Evolutionary conservation across 2,888 invertebrate genomes (phyloP).

Genomic region (Tipula helvola): DNA sequence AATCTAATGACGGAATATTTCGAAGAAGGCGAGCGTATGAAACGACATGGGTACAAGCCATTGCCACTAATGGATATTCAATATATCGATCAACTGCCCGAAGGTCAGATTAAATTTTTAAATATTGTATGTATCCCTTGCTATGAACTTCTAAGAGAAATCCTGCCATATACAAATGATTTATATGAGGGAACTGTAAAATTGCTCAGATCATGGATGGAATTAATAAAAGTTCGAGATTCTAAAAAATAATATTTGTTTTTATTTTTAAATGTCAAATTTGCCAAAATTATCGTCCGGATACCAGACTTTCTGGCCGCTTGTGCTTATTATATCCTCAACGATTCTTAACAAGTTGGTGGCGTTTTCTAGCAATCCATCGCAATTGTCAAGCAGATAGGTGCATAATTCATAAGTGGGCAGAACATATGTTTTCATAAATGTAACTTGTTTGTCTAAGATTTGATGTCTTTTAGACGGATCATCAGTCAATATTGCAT

Average conservation of each 20-base stretch:
- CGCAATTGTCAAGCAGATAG: neutral
- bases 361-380: neutral
- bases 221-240: neutral
- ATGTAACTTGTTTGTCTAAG: neutral
- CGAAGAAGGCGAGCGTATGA: conserved; percentile 45
- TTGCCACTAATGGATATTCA: conserved; percentile 51
- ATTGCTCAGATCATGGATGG: neutral
- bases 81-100: conserved; percentile 43
- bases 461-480: neutral
- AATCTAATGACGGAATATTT: conserved; percentile 28
- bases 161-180: conserved; percentile 32
- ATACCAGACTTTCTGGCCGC: neutral
- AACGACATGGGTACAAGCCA: conserved; percentile 43
- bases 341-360: neutral
- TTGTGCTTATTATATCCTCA: neutral
- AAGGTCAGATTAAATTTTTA: conserved; percentile 50
- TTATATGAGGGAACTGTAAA: neutral
- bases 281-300: neutral
- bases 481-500: neutral
- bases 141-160: conserved; percentile 38
- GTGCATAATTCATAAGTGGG: neutral
- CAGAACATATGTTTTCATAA: neutral
- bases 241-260: neutral
- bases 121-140: conserved; percentile 47
- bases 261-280: neutral